Base-by-base conservation (phyloP, 64 coral and sea anemone genomes). In the Montipora capricornis region DNA sequence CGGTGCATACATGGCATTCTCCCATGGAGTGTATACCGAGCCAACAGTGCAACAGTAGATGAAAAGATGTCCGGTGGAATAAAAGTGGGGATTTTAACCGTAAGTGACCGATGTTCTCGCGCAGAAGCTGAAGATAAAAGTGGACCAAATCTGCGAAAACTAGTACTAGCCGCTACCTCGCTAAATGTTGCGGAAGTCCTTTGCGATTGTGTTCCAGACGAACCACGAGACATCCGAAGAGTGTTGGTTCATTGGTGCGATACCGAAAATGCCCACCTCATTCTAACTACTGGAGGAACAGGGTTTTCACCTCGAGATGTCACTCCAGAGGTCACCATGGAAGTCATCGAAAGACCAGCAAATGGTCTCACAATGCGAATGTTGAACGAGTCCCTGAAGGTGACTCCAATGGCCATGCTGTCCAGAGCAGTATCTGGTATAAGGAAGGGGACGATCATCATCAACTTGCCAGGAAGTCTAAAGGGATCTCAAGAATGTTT, bases 401-500 rank as follows among this genome's bases (percentile, higher is more conserved):
- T 99, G 16, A 99, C 98, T 12, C 98, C 95, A 1, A 84, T 99
- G 60, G 98, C 98, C 4, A 95, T 99, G 89, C 75, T 99, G 9
- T 96, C 98, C 15, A 93, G 96, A 61, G 87, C 96, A 68, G 88
- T 93, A 26, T 99, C 94, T 94, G 97, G 97, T 12, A 99, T 96
- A 84, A 92, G 97, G 66, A 92, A 89, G 79, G 87, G 74, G 88
- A 96, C 94, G 5, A 80, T 99, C 2, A 96, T 99, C 73, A 80
- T 96, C 20, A 99, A 99, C 73, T 91, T 99, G 20, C 97, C 97
- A 86, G 97, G 97, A 87, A 99, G 97, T 89, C 44, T 99, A 1
- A 99, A 99, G 22, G 97, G 88, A 52, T 99, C 97, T 13, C 97
- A 98, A 88, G 97, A 99, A 73, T 99, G 97, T 92, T 96, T 99